A percentile compares a stretch with the other conserved stretches of the same genome.
Evolutionary conservation across 2,113 vertebrate species (phyloP).

Genomic region (Callipepla squamata): DNA sequence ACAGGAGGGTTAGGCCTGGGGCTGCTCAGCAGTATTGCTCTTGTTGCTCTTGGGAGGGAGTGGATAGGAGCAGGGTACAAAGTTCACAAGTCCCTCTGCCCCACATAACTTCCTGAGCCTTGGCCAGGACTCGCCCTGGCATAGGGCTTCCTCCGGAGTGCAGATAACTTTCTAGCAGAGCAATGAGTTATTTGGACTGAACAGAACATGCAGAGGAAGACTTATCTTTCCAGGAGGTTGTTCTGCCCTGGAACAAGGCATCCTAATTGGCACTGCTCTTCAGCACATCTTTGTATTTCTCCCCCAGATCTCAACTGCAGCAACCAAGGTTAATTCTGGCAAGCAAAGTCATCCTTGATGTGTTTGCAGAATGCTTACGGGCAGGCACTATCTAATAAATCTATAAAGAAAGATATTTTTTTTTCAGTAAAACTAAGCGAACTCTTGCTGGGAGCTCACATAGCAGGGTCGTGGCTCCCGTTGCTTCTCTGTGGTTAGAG

Average conservation of each 20-base stretch:
- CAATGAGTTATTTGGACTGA: neutral
- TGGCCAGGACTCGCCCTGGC: neutral
- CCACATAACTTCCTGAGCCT: neutral
- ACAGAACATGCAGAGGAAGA: neutral
- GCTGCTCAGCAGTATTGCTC: neutral
- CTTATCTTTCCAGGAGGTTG: neutral
- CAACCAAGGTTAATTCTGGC: neutral
- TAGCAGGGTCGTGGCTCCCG: neutral
- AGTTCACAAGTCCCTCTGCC: neutral
- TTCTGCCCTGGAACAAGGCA: neutral
- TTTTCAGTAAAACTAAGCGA: neutral
- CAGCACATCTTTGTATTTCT: neutral
- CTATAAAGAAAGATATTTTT: neutral
- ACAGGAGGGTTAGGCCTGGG: neutral
- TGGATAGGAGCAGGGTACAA: neutral
- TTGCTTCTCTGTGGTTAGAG: neutral
- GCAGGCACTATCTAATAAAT: neutral
- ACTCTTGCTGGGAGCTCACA: neutral
- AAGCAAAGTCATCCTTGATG: neutral
- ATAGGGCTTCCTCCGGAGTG: rapidly evolving
- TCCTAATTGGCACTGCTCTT: neutral
- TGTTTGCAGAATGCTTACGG: neutral
- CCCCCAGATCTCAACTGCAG: neutral
- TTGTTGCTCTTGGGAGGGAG: neutral
- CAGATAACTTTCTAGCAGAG: neutral